Evolutionary conservation across 2,888 invertebrate genomes (phyloP).

Genomic region (Acleris emargana): DNA sequence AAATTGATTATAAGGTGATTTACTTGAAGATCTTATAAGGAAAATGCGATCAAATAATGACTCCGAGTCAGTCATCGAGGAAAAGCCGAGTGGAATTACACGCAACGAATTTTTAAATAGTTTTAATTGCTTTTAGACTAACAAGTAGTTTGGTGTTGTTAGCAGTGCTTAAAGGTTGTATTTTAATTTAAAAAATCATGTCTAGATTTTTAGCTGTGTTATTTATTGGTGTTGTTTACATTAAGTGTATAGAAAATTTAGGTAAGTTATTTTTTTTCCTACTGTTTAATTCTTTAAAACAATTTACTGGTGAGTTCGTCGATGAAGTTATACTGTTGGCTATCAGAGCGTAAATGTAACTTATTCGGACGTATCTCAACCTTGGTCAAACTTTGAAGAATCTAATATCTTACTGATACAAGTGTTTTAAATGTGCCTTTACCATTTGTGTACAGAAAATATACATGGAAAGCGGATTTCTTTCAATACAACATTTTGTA

Average conservation of each 20-base stretch:
- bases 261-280: neutral
- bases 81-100: constrained; percentile 25
- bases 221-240: constrained; percentile 17
- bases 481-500: too few relatives aligned
- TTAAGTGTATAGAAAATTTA: constrained; percentile 1
- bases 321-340: neutral
- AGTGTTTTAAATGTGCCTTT: too few relatives aligned
- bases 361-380: neutral
- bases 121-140: constrained; percentile 3
- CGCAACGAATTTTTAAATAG: constrained; percentile 33
- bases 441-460: too few relatives aligned
- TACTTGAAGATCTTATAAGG: too few relatives aligned
- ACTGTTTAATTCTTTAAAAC: neutral
- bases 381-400: neutral
- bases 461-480: too few relatives aligned
- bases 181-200: constrained; percentile 8
- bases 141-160: constrained; percentile 10
- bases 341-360: neutral
- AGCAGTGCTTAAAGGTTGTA: constrained; percentile 6
- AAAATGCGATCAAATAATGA: neutral
- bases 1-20: too few relatives aligned
- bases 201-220: constrained; percentile 8
- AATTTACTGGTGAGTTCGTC: neutral
- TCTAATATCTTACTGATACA: neutral
- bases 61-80: constrained; percentile 29